Percentiles rank a stretch among this genome's conserved stretches.
phyloP scores from a whole-genome alignment of 2,113 vertebrate genomes.

The Mus pahari region DNA sequence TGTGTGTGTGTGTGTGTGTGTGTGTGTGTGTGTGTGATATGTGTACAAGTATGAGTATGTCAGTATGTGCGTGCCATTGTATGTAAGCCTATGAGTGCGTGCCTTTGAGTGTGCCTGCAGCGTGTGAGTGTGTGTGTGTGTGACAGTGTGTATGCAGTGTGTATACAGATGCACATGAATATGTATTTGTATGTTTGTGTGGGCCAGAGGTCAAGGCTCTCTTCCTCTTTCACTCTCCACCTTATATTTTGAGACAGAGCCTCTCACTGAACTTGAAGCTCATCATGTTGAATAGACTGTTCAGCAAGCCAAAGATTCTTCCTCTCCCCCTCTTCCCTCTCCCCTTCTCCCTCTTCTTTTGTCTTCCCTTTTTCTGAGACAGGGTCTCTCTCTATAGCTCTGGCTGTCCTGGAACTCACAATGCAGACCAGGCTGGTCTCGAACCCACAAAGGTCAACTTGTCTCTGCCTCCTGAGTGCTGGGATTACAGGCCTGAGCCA shows the following conservation, averaged over 20 bases:
- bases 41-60: neutral
- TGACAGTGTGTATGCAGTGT: neutral
- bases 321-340: fast-evolving
- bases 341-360: fast-evolving
- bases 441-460: neutral
- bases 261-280: neutral
- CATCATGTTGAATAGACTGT: neutral
- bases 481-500: neutral
- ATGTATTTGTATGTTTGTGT: neutral
- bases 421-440: neutral
- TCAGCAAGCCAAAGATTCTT: neutral
- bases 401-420: neutral
- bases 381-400: neutral
- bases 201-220: neutral
- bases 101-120: neutral
- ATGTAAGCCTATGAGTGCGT: neutral
- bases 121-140: neutral
- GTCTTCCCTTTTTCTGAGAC: no score
- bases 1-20: neutral
- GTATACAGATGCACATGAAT: neutral
- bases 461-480: neutral
- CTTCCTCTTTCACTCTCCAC: neutral
- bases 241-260: neutral
- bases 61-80: neutral
- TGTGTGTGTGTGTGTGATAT: neutral